phyloP scores from a whole-genome alignment of 2,888 invertebrate species.

The Cinara cedri region DNA sequence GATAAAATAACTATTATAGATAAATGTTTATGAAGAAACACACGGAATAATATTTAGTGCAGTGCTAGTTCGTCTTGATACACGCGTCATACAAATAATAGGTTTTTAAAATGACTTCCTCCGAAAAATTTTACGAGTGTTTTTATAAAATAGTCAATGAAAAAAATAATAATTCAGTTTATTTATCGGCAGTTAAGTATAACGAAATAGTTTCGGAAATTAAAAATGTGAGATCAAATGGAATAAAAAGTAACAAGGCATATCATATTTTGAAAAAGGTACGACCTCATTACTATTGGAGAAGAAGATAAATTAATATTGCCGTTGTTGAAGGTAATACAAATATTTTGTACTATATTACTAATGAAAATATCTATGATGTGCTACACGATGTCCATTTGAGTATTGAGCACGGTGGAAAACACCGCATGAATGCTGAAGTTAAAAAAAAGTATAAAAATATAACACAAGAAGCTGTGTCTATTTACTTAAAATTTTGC shows the following conservation, averaged over 20 bases:
- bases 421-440: background rate
- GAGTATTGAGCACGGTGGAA: background rate
- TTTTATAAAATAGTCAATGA: background rate
- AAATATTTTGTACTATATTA: background rate
- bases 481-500: conserved; percentile 19
- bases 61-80: background rate
- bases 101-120: conserved; percentile 12
- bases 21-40: conserved; percentile 3
- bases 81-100: background rate
- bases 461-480: background rate
- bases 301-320: background rate
- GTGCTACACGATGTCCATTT: conserved; percentile 2
- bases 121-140: conserved; percentile 1
- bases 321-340: background rate
- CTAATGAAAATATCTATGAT: background rate
- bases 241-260: background rate
- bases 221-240: background rate
- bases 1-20: conserved; percentile 2
- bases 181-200: background rate
- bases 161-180: too few relatives aligned
- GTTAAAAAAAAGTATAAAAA: background rate
- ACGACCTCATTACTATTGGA: background rate
- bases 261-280: background rate
- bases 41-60: conserved; percentile 3
- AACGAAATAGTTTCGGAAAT: background rate